A percentile compares a stretch with the other conserved stretches of the same genome.
Evolutionary conservation across 1,140 invertebrate species (phyloP).

Genomic region (Drosophila trapezifrons): DNA sequence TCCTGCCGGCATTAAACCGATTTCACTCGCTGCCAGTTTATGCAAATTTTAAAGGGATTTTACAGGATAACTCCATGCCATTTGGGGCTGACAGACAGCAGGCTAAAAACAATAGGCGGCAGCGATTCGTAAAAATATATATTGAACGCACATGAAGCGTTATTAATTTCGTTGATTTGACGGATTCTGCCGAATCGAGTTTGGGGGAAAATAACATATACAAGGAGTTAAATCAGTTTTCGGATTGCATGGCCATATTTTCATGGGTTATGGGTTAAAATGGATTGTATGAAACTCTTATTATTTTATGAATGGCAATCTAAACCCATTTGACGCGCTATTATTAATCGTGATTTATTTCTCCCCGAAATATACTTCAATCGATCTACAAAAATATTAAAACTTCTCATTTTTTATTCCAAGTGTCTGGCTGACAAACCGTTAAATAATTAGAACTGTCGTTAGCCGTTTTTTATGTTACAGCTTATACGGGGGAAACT

Average conservation of each 20-base stretch:
- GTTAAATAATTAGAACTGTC: constrained; percentile 17
- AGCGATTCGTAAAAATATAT: constrained; percentile 31
- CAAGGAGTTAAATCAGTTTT: constrained; percentile 16
- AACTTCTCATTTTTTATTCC: too few species aligned
- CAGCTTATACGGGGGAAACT: neutral
- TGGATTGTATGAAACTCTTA: too few species aligned
- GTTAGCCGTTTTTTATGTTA: constrained; percentile 14
- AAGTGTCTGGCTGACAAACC: neutral
- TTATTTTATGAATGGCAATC: neutral
- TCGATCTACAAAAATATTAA: too few species aligned
- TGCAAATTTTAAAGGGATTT: constrained; percentile 52
- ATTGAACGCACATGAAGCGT: constrained; percentile 25
- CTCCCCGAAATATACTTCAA: too few species aligned
- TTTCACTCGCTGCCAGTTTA: constrained; percentile 27
- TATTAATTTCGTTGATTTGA: constrained; percentile 32
- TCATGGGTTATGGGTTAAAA: neutral
- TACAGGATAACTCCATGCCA: constrained; percentile 4
- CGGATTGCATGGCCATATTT: neutral
- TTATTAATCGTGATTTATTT: too few species aligned
- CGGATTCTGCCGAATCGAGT: constrained; percentile 5
- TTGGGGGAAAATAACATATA: constrained; percentile 1
- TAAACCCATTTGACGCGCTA: neutral
- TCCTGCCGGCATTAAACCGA: constrained; percentile 35
- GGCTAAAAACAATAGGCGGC: constrained; percentile 23
- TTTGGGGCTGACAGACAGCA: constrained; percentile 8